Conservation (phyloP, 2,888 invertebrate species). For the Acleris holmiana region DNA sequence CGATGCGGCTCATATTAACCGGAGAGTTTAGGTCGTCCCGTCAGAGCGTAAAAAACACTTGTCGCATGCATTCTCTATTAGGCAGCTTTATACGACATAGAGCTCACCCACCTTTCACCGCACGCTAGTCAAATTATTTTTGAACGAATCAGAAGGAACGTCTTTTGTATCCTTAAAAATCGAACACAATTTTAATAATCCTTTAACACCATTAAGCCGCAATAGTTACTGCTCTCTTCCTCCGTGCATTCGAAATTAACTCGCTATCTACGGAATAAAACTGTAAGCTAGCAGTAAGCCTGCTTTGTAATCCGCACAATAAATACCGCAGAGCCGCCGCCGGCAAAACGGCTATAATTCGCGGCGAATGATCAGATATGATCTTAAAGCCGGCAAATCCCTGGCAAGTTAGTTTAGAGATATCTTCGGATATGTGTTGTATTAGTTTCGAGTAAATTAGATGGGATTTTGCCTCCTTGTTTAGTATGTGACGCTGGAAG, state of each 20-base stretch:
- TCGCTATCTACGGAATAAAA: slow-evolving; percentile 30
- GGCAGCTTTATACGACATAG: too few species aligned
- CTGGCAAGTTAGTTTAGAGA: slow-evolving; percentile 27
- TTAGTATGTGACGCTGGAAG: background rate
- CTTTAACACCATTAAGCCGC: background rate
- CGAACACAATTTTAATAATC: too few species aligned
- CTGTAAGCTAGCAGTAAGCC: slow-evolving; percentile 28
- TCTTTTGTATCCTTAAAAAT: background rate
- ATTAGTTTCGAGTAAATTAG: slow-evolving; percentile 27
- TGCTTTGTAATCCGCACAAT: slow-evolving; percentile 36
- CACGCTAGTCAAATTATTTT: too few species aligned
- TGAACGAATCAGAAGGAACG: too few species aligned
- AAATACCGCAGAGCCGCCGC: slow-evolving; percentile 31
- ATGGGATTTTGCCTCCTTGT: slow-evolving; percentile 2
- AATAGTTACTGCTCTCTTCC: slow-evolving; percentile 9
- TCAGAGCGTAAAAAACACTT: too few species aligned
- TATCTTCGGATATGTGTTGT: slow-evolving; percentile 28
- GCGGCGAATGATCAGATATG: slow-evolving; percentile 41
- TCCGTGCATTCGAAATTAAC: slow-evolving; percentile 22
- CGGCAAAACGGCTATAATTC: slow-evolving; percentile 42
- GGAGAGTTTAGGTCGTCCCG: too few species aligned
- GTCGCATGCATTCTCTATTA: too few species aligned
- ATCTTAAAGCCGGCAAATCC: slow-evolving; percentile 36
- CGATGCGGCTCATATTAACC: too few species aligned
- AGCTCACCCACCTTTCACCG: too few species aligned